These are phyloP conservation scores for Alouatta palliata DNA, from an alignment of 2,113 vertebrate species.

Conservation along the genomic window DNA sequence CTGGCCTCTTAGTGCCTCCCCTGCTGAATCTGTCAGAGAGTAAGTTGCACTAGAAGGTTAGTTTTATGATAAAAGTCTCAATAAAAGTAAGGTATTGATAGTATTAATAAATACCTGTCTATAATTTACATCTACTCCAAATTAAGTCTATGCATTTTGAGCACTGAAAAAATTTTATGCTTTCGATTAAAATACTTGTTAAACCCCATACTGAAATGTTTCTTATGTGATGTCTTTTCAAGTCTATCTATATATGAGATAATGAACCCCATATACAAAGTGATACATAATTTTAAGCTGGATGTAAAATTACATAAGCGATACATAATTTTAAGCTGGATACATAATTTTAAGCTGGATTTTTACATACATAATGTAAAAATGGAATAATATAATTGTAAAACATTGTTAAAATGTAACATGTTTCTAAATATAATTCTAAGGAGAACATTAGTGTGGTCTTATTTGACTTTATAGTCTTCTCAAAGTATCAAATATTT, in stretches of 20 bases:
- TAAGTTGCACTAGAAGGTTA: not conserved
- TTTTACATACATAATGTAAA: not conserved
- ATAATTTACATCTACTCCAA: not conserved
- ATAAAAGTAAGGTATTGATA: too few species aligned
- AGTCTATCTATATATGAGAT: not conserved
- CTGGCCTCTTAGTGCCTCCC: not conserved
- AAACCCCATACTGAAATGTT: not conserved
- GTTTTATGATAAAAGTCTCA: not conserved
- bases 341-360: not conserved
- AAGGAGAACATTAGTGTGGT: not conserved
- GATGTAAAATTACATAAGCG: not conserved
- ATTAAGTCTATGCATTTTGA: not conserved
- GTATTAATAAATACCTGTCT: not conserved
- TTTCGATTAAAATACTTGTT: conserved; percentile 17
- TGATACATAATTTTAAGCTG: not conserved
- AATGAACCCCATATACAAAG: not conserved
- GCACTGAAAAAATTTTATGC: not conserved
- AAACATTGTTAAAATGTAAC: not conserved
- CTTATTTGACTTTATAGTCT: not conserved
- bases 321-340: not conserved
- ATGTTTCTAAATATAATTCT: not conserved
- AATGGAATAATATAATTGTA: not conserved
- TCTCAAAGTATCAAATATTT: conserved; percentile 2
- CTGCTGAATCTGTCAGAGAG: not conserved
- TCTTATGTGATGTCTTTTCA: not conserved